These are phyloP conservation scores for Steatocranus sp. DNA, from an alignment of 2,797 vertebrate genomes.

Conservation along the genomic window DNA sequence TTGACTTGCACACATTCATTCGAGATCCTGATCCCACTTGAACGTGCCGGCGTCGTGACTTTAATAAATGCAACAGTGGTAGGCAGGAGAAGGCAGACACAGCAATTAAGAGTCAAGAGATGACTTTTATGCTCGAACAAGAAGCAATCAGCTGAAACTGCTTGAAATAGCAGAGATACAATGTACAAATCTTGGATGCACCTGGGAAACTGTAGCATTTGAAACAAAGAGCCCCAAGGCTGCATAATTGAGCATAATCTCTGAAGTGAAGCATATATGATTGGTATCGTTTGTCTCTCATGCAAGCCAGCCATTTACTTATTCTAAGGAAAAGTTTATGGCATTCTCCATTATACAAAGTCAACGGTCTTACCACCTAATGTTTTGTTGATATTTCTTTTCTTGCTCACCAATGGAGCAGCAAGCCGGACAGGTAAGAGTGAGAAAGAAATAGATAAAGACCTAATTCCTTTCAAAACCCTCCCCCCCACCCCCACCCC, in stretches of 20 bases:
- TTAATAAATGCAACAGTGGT: constrained; percentile 30
- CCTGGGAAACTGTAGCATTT: constrained; percentile 59
- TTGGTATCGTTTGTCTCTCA: constrained; percentile 42
- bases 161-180: constrained; percentile 55
- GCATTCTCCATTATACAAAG: constrained; percentile 36
- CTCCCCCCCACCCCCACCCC: no score
- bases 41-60: constrained; percentile 9
- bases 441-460: constrained; percentile 3
- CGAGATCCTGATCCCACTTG: background rate
- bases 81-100: constrained; percentile 27
- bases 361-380: constrained; percentile 75
- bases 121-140: constrained; percentile 61
- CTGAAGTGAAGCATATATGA: constrained; percentile 49
- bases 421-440: constrained; percentile 99
- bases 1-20: background rate
- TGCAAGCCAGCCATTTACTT: constrained; percentile 25
- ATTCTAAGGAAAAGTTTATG: constrained; percentile 35
- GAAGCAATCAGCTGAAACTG: constrained; percentile 61
- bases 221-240: constrained; percentile 53
- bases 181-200: constrained; percentile 53
- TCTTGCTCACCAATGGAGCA: constrained; percentile 93
- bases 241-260: constrained; percentile 63
- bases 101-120: constrained; percentile 51
- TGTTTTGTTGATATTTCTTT: constrained; percentile 75
- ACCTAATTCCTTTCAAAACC: constrained; percentile 2